Evolutionary conservation across 2,797 vertebrate species (phyloP).

Genomic region (Parambassis ranga): DNA sequence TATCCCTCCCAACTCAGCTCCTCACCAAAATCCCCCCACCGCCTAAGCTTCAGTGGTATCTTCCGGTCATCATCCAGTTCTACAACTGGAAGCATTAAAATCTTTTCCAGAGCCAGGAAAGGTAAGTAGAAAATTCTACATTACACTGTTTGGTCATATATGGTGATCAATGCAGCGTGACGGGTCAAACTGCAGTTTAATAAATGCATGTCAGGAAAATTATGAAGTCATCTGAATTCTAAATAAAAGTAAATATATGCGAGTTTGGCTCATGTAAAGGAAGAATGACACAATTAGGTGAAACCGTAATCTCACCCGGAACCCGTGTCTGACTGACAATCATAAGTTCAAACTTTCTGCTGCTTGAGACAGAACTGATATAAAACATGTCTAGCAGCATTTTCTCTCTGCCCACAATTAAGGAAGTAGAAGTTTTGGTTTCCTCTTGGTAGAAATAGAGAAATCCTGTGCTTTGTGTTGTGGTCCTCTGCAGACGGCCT

Average conservation of each 20-base stretch:
- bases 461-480: constrained; percentile 19
- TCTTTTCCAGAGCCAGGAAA: constrained; percentile 95
- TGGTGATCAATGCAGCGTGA: background rate
- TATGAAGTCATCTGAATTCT: background rate
- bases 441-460: background rate
- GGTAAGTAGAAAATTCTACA: constrained; percentile 79
- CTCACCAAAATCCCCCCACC: constrained; percentile 93
- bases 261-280: background rate
- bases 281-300: constrained; percentile 25
- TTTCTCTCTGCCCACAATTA: background rate
- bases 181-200: too few relatives aligned
- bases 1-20: constrained; percentile 88
- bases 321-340: background rate
- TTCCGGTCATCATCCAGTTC: constrained; percentile 92
- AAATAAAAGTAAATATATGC: background rate
- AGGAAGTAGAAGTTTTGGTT: constrained; percentile 12
- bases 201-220: background rate
- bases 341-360: constrained; percentile 1
- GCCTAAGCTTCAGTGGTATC: constrained; percentile 95
- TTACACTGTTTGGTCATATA: background rate
- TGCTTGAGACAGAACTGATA: background rate
- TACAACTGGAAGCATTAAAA: constrained; percentile 88
- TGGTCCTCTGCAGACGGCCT: background rate
- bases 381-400: background rate
- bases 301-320: background rate